Conservation (phyloP, 2,797 vertebrate genomes). For the Molossus alvarezi region DNA sequence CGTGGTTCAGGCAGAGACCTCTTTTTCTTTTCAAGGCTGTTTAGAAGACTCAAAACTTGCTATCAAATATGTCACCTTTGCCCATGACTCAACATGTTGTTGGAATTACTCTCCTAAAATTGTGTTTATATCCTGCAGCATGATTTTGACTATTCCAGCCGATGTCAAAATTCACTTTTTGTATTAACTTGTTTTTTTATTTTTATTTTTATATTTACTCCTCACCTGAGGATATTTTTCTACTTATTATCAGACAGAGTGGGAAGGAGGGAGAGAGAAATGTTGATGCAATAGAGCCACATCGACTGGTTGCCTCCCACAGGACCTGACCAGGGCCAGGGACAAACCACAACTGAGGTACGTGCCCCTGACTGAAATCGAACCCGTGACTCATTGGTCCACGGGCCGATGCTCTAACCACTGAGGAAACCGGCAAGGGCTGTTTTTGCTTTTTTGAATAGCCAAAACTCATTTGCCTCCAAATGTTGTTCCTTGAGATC, state of each 20-base stretch:
- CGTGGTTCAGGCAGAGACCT: not conserved
- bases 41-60: not conserved
- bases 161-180: not conserved
- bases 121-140: not conserved
- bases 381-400: too few relatives aligned
- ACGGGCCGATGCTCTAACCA: too few relatives aligned
- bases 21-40: not conserved
- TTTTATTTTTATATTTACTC: not conserved
- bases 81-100: not conserved
- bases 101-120: constrained; percentile 11
- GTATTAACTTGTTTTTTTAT: constrained; percentile 29
- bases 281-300: too few relatives aligned
- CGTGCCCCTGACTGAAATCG: too few relatives aligned
- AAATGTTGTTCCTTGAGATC: not conserved
- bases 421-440: too few relatives aligned
- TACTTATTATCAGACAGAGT: too few relatives aligned
- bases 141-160: not conserved
- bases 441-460: constrained; percentile 34
- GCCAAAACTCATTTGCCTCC: not conserved
- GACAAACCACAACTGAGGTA: too few relatives aligned
- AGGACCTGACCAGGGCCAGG: too few relatives aligned
- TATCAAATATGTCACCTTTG: not conserved
- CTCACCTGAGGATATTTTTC: too few relatives aligned
- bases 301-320: too few relatives aligned
- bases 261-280: too few relatives aligned